Conservation (phyloP, 2,888 invertebrate genomes). For the Rhagium mordax region DNA sequence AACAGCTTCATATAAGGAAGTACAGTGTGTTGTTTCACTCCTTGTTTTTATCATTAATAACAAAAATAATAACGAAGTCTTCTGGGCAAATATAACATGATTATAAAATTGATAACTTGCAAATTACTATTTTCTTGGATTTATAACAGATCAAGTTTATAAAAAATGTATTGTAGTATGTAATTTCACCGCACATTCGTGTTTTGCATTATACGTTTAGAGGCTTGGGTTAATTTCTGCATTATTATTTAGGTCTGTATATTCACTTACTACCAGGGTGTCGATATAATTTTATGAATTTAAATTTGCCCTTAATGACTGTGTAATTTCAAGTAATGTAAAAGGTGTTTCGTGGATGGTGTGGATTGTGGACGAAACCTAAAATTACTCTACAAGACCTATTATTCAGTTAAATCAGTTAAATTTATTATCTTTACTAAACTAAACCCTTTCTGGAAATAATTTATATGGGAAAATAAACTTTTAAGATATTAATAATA, state of each 20-base stretch:
- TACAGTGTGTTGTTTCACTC: no score
- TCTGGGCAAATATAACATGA: neutral
- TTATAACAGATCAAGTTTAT: neutral
- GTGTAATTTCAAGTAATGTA: neutral
- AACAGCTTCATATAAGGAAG: no score
- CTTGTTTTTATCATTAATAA: neutral
- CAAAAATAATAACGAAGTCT: conserved; percentile 7
- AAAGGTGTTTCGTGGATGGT: neutral
- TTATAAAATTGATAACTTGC: conserved; percentile 1
- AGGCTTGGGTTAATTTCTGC: conserved; percentile 1
- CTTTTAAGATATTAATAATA: no score
- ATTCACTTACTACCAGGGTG: neutral
- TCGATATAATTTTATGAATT: conserved; percentile 15
- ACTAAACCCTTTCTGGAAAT: no score
- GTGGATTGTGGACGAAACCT: neutral
- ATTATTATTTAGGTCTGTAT: conserved; percentile 10
- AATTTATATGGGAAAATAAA: no score
- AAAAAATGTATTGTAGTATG: neutral
- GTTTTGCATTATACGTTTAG: conserved; percentile 6
- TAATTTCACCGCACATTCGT: neutral
- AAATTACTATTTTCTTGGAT: conserved; percentile 10
- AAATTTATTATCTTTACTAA: neutral
- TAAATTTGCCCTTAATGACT: conserved; percentile 1
- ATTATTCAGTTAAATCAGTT: neutral
- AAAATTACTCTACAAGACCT: conserved; percentile 4